Percentiles rank a stretch among this genome's conserved stretches.
phyloP scores from a whole-genome alignment of 2,113 vertebrate species.

The Neolamprologus hecqui region DNA sequence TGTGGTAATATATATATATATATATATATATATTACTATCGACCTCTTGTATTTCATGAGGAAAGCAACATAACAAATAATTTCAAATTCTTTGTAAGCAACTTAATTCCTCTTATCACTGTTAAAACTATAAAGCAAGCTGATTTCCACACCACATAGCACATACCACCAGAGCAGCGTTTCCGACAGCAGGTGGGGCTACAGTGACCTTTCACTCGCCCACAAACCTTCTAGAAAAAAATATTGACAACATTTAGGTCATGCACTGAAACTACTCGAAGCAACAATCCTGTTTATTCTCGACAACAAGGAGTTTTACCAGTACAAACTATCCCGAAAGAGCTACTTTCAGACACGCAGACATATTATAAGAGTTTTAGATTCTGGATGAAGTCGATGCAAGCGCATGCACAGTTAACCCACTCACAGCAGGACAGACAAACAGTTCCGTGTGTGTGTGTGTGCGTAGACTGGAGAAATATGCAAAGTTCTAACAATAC shows the following conservation, averaged over 20 bases:
- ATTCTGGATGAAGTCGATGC: neutral
- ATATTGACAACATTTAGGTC: neutral
- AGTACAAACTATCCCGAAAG: neutral
- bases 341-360: neutral
- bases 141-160: neutral
- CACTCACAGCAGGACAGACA: neutral
- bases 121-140: neutral
- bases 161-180: neutral
- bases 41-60: neutral
- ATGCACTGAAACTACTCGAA: neutral
- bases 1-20: too few species aligned
- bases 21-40: neutral
- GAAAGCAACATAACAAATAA: neutral
- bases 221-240: constrained; percentile 38
- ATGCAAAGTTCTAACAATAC: neutral
- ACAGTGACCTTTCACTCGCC: neutral
- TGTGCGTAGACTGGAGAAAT: neutral
- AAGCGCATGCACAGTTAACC: neutral
- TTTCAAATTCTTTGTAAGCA: neutral
- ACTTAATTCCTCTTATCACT: neutral
- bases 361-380: neutral
- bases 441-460: neutral
- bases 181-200: constrained; percentile 51
- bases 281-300: neutral
- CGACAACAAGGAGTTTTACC: neutral